These are phyloP conservation scores for Mormyrops boulengeri DNA, from an alignment of 2,797 vertebrate genomes.

Conservation along the genomic window DNA sequence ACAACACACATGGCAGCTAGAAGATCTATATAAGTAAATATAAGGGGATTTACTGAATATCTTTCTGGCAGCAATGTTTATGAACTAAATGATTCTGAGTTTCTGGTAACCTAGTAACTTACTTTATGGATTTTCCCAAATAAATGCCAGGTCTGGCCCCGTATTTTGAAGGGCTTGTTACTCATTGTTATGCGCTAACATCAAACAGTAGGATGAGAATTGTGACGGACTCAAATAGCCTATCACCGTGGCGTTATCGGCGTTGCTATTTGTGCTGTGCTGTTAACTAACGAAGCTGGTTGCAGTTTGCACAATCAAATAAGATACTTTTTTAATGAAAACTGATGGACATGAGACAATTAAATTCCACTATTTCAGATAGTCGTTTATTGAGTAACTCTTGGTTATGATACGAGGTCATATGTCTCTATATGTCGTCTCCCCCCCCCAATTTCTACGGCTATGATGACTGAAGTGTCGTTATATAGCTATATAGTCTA, in stretches of 20 bases:
- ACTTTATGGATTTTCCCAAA: background rate
- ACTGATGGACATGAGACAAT: background rate
- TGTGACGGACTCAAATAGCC: background rate
- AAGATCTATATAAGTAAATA: background rate
- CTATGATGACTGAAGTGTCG: background rate
- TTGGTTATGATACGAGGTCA: background rate
- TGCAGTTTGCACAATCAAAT: background rate
- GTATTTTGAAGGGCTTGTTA: background rate
- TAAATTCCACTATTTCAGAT: background rate
- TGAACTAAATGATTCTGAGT: background rate
- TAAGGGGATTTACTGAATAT: background rate
- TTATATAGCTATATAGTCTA: background rate
- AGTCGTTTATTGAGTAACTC: background rate
- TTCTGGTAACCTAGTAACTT: background rate
- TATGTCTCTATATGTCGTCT: no score
- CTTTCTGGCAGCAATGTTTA: background rate
- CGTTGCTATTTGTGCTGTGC: background rate
- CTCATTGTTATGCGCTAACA: background rate
- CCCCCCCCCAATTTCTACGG: background rate
- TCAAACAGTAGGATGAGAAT: background rate
- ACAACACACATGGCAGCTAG: background rate
- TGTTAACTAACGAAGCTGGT: background rate
- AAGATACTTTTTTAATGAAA: background rate
- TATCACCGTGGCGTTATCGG: background rate
- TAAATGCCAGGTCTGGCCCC: background rate